A percentile compares a stretch with the other conserved stretches of the same genome.
Evolutionary conservation across 2,888 invertebrate species (phyloP).

Genomic region (Xanthia togata): DNA sequence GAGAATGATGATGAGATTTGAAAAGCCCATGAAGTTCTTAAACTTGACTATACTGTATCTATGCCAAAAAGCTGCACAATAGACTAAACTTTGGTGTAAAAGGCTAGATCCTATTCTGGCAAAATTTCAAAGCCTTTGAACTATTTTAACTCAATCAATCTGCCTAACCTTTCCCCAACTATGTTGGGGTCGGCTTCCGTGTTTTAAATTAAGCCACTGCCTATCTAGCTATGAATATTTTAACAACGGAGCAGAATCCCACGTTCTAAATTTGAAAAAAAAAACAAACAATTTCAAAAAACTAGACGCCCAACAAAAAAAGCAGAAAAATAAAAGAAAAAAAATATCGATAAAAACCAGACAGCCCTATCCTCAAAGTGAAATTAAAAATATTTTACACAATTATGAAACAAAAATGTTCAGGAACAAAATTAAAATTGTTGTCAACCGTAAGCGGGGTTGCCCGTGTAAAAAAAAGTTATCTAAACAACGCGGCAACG

Average conservation of each 20-base stretch:
- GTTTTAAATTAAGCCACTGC: too few species aligned
- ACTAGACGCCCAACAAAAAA: not conserved
- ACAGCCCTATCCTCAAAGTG: constrained; percentile 32
- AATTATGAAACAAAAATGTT: constrained; percentile 51
- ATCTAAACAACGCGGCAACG: constrained; percentile 62
- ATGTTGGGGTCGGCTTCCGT: too few species aligned
- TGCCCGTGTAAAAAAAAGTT: constrained; percentile 63
- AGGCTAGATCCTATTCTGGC: not conserved
- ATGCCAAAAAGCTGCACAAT: not conserved
- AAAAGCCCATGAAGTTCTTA: not conserved
- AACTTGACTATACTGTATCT: not conserved
- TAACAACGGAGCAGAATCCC: not conserved
- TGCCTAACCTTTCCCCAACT: too few species aligned
- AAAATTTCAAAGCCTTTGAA: not conserved
- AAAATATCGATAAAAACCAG: constrained; percentile 10
- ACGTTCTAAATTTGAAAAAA: too few species aligned
- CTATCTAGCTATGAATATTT: not conserved
- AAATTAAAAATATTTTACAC: constrained; percentile 67
- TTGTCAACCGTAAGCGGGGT: constrained; percentile 54
- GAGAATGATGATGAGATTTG: not conserved
- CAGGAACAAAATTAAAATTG: constrained; percentile 64
- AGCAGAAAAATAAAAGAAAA: not conserved
- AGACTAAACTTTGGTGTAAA: not conserved
- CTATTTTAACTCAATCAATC: not conserved
- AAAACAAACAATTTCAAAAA: not conserved